These are phyloP conservation scores for Aleadryas rufinucha DNA, from an alignment of 2,113 vertebrate genomes.

Conservation along the genomic window DNA sequence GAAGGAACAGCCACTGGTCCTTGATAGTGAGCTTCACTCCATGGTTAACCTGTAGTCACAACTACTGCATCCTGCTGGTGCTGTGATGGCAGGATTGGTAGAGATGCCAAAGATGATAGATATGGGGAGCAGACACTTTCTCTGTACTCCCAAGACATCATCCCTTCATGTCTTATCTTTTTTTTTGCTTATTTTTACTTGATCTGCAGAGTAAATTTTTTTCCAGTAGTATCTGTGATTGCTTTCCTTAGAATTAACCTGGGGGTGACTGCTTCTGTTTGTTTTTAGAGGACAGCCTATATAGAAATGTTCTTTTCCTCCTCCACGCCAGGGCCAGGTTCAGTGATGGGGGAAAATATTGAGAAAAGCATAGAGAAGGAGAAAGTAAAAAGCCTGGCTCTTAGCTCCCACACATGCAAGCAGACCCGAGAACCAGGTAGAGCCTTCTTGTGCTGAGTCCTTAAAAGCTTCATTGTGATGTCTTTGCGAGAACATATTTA, in stretches of 20 bases:
- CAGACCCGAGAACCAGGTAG: slow-evolving; percentile 6
- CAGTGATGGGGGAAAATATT: not conserved
- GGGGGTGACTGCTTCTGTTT: not conserved
- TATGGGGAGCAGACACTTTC: not conserved
- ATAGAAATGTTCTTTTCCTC: not conserved
- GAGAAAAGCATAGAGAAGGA: not conserved
- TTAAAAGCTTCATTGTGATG: slow-evolving; percentile 68
- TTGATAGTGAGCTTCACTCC: not conserved
- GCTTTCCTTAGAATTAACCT: not conserved
- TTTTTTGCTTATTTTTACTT: not conserved
- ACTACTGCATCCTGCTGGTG: not conserved
- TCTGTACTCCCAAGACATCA: not conserved
- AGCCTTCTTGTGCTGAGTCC: not conserved
- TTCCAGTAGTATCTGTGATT: not conserved
- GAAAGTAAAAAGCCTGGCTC: not conserved
- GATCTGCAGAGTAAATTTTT: not conserved
- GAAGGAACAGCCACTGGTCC: not conserved
- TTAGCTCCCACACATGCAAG: not conserved
- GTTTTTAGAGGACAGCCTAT: not conserved
- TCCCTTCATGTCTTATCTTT: not conserved
- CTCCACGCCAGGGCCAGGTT: not conserved
- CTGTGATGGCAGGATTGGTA: not conserved
- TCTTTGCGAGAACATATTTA: slow-evolving; percentile 59
- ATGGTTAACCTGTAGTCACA: not conserved
- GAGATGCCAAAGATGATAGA: not conserved